Evolutionary conservation across 2,113 vertebrate species (phyloP).

Genomic region (Eudyptes chrysolophus): DNA sequence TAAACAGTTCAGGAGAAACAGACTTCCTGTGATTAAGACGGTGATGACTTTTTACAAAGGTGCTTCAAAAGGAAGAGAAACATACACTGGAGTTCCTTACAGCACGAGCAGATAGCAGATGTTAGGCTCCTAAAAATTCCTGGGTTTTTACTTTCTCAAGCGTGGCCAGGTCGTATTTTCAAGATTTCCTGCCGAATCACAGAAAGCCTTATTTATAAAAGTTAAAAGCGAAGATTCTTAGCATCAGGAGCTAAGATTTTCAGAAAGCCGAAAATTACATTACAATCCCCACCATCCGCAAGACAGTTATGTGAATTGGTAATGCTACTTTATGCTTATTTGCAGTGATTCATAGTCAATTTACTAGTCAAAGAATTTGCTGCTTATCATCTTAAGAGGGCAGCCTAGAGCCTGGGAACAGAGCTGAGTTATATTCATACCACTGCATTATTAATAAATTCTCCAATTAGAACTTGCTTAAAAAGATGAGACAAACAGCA

Average conservation of each 20-base stretch:
- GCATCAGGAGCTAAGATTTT: background rate
- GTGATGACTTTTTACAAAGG: background rate
- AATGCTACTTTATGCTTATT: background rate
- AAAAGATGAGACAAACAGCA: background rate
- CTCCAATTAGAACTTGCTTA: background rate
- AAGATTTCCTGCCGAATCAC: background rate
- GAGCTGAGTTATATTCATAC: background rate
- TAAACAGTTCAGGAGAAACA: background rate
- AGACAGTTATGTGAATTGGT: background rate
- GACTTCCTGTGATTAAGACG: background rate
- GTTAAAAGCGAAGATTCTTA: background rate
- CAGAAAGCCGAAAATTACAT: background rate
- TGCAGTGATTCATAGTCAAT: background rate
- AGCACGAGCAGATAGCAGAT: background rate
- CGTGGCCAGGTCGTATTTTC: background rate
- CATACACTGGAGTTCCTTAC: background rate
- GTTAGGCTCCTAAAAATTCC: background rate
- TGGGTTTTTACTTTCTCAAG: background rate
- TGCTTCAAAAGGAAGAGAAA: background rate
- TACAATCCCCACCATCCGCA: background rate
- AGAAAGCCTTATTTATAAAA: background rate
- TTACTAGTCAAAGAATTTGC: background rate
- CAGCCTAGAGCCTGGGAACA: constrained; percentile 47
- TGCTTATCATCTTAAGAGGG: constrained; percentile 38
- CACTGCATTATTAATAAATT: background rate